phyloP scores from a whole-genome alignment of 2,797 vertebrate genomes.

The Sebastes trivittatus region DNA sequence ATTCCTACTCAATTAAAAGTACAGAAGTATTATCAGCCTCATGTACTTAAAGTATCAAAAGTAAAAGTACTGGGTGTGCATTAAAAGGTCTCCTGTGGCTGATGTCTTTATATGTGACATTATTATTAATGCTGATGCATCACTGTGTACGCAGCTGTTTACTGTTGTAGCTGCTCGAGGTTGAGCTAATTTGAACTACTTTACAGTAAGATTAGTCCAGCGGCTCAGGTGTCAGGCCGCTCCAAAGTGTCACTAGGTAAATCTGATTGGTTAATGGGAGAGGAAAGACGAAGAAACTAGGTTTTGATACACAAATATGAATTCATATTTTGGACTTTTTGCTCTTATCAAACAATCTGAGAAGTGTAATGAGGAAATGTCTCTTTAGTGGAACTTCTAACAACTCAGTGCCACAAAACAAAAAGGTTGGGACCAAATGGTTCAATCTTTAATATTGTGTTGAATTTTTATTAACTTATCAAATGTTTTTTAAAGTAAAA shows the following conservation, averaged over 20 bases:
- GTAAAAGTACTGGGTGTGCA: neutral
- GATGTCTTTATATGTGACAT: neutral
- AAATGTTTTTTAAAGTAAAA: too few relatives aligned
- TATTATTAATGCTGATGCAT: neutral
- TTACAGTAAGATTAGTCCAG: neutral
- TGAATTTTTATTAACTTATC: too few relatives aligned
- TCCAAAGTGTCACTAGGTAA: neutral
- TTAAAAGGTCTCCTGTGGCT: neutral
- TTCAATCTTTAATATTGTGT: too few relatives aligned
- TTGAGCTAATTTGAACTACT: neutral
- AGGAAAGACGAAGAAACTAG: neutral
- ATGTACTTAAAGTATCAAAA: neutral
- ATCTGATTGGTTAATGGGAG: neutral
- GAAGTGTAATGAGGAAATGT: neutral
- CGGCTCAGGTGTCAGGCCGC: rapidly evolving
- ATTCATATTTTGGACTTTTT: neutral
- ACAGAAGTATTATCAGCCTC: neutral
- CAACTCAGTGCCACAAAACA: neutral
- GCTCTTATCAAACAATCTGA: neutral
- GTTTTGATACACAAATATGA: neutral
- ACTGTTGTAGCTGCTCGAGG: neutral
- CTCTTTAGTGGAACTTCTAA: neutral
- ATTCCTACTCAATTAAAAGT: neutral
- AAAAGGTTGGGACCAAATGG: neutral
- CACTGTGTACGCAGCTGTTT: neutral